These are phyloP conservation scores for Rhincodon typus DNA, from an alignment of 2,797 vertebrate genomes.

Conservation along the genomic window DNA sequence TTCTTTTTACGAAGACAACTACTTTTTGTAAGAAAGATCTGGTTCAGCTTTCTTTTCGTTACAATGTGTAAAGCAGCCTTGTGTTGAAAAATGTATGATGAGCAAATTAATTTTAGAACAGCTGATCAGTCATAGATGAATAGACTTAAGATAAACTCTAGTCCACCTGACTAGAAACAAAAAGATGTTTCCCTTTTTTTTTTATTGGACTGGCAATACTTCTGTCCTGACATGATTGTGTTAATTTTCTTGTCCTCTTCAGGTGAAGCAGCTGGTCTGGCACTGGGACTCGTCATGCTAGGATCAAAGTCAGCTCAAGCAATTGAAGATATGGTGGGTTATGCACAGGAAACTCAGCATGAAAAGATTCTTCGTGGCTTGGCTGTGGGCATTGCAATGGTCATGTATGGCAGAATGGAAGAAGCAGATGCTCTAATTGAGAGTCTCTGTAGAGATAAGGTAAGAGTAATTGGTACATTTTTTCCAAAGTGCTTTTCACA, in stretches of 20 bases:
- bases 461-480: constrained; percentile 43
- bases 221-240: not conserved
- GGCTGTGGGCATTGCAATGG: constrained; percentile 89
- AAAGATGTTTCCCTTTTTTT: not conserved
- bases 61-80: not conserved
- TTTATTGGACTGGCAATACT: not conserved
- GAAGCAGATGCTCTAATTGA: constrained; percentile 95
- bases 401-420: constrained; percentile 98
- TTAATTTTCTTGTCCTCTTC: constrained; percentile 35
- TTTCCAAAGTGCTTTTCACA: not conserved
- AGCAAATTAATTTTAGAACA: not conserved
- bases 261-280: constrained; percentile 94
- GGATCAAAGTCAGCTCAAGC: constrained; percentile 97
- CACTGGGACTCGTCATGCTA: constrained; percentile 91
- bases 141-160: not conserved
- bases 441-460: constrained; percentile 97
- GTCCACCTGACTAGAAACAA: no score
- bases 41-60: not conserved
- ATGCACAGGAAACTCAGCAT: constrained; percentile 95
- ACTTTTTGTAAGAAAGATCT: not conserved
- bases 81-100: not conserved
- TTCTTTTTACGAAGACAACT: not conserved
- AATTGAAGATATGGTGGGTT: constrained; percentile 98
- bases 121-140: no score
- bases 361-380: constrained; percentile 95